These are phyloP conservation scores for Taeniopygia guttata DNA, from an alignment of 2,797 vertebrate species.

Conservation along the genomic window DNA sequence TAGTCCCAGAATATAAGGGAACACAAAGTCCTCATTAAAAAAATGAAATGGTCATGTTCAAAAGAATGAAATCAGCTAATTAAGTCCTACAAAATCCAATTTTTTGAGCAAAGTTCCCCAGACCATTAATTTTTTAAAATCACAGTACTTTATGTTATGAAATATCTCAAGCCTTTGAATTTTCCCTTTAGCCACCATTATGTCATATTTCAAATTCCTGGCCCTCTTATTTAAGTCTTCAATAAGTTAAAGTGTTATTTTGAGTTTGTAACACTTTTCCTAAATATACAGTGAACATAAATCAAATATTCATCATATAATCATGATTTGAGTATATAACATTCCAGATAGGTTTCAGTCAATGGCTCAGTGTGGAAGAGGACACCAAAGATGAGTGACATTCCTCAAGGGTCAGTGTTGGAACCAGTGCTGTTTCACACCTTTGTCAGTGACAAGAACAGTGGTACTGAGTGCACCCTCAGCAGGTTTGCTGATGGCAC, in stretches of 20 bases:
- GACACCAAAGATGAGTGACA: too few relatives aligned
- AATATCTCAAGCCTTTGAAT: not conserved
- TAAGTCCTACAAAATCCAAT: slow-evolving; percentile 13
- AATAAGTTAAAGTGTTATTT: slow-evolving; percentile 15
- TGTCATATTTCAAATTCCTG: slow-evolving; percentile 36
- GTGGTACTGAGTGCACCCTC: rapidly evolving
- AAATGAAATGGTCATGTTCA: not conserved
- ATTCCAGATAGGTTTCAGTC: not conserved
- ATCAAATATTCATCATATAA: slow-evolving; percentile 17
- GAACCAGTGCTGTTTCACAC: rapidly evolving
- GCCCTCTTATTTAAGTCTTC: slow-evolving; percentile 1
- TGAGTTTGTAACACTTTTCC: slow-evolving; percentile 11
- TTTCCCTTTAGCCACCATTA: slow-evolving; percentile 24
- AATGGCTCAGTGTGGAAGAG: not conserved
- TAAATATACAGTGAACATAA: slow-evolving; percentile 14
- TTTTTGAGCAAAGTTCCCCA: slow-evolving; percentile 12
- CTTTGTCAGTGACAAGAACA: not conserved
- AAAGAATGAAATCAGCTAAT: slow-evolving; percentile 8
- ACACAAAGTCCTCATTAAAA: not conserved
- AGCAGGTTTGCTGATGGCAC: not conserved
- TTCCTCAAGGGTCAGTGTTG: not conserved
- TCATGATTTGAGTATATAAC: not conserved
- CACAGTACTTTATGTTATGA: not conserved
- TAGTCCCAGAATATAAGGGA: not conserved
- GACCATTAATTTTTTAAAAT: not conserved